phyloP scores from a whole-genome alignment of 2,888 invertebrate species.

The Atethmia centrago region DNA sequence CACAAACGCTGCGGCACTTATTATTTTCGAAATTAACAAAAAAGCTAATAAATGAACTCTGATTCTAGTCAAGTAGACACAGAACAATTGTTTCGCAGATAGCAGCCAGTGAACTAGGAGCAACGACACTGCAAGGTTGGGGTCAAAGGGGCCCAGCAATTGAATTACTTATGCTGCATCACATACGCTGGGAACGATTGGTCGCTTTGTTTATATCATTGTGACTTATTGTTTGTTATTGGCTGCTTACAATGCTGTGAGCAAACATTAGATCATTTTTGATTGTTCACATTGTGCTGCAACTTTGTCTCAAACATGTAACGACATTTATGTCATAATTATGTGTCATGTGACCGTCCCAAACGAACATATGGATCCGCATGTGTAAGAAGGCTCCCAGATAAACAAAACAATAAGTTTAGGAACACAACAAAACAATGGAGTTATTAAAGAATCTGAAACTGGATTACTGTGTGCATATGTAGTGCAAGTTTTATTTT shows the following conservation, averaged over 20 bases:
- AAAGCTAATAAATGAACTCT: slow-evolving; percentile 11
- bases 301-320: slow-evolving; percentile 10
- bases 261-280: slow-evolving; percentile 38
- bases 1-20: neutral
- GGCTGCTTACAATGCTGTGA: slow-evolving; percentile 32
- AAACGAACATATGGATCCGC: slow-evolving; percentile 12
- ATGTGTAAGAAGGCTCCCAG: neutral
- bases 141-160: slow-evolving; percentile 80
- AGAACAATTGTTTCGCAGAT: slow-evolving; percentile 39
- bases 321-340: slow-evolving; percentile 27
- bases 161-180: slow-evolving; percentile 68
- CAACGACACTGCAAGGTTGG: slow-evolving; percentile 83
- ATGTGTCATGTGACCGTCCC: slow-evolving; percentile 2
- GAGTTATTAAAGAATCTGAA: neutral
- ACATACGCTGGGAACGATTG: slow-evolving; percentile 44
- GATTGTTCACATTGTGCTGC: slow-evolving; percentile 23
- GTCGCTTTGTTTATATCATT: slow-evolving; percentile 60
- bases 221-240: slow-evolving; percentile 62
- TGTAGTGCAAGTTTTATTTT: neutral
- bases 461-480: neutral
- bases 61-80: slow-evolving; percentile 23
- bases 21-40: slow-evolving; percentile 4
- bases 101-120: slow-evolving; percentile 64
- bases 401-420: slow-evolving; percentile 5
- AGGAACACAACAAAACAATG: slow-evolving; percentile 18